Conservation (phyloP, 2,797 vertebrate genomes). For the Mus spretus region DNA sequence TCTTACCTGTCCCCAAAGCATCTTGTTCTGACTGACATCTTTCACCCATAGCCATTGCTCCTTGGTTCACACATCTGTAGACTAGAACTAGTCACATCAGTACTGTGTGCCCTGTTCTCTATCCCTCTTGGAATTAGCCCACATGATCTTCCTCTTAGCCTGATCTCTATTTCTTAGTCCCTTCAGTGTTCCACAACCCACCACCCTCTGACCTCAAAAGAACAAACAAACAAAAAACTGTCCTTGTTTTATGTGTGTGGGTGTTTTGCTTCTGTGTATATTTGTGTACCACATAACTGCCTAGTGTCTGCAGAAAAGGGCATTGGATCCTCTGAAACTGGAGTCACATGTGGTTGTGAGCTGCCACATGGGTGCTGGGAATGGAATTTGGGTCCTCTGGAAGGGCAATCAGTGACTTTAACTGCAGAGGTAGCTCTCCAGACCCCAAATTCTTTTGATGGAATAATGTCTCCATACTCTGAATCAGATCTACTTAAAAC, state of each 20-base stretch:
- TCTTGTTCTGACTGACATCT: neutral
- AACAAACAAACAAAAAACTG: neutral
- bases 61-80: neutral
- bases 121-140: too few relatives aligned
- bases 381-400: neutral
- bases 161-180: neutral
- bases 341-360: neutral
- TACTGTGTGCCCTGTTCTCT: neutral
- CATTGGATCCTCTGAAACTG: neutral
- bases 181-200: neutral
- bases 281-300: neutral
- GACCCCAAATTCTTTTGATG: neutral
- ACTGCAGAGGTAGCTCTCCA: too few relatives aligned
- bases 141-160: neutral
- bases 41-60: neutral
- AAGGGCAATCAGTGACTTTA: neutral
- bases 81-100: too few relatives aligned
- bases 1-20: neutral
- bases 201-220: neutral
- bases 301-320: neutral
- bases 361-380: neutral
- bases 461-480: neutral
- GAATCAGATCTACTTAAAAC: neutral
- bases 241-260: neutral
- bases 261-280: neutral